phyloP scores from a whole-genome alignment of 2,888 invertebrate genomes.

The Axea sp. region DNA sequence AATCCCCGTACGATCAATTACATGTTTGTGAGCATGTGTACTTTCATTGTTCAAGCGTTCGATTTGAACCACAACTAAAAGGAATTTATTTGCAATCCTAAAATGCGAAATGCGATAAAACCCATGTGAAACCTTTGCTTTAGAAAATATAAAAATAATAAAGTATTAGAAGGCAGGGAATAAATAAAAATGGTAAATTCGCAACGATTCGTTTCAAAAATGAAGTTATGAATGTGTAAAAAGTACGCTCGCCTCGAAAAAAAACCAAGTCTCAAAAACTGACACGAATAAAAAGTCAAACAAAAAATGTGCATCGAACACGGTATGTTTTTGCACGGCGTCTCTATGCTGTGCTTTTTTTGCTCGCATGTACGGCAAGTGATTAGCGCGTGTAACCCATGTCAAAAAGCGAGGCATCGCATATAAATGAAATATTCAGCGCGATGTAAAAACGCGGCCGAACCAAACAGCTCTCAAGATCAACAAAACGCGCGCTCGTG shows the following conservation, averaged over 20 bases:
- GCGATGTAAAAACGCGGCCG: conserved; percentile 28
- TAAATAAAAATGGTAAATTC: conserved; percentile 14
- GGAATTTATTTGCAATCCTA: no score
- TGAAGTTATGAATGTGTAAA: conserved; percentile 11
- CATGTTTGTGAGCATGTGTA: no score
- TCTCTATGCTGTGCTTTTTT: conserved; percentile 13
- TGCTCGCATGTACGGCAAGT: conserved; percentile 28
- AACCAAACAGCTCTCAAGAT: conserved; percentile 27
- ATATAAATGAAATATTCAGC: conserved; percentile 41
- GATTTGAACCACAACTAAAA: no score
- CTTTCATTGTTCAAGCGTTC: no score
- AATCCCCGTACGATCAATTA: no score
- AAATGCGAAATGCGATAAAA: conserved; percentile 7
- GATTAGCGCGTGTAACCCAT: conserved; percentile 42
- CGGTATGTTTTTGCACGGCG: conserved; percentile 8
- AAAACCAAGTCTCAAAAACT: conserved; percentile 22
- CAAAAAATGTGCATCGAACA: conserved; percentile 7
- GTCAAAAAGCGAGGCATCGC: conserved; percentile 41
- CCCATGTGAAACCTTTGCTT: no score
- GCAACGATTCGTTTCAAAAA: conserved; percentile 11
- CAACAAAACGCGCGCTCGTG: conserved; percentile 22
- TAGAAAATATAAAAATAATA: no score
- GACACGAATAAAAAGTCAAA: conserved; percentile 22
- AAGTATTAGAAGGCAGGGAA: no score
- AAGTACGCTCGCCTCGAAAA: conserved; percentile 20